Evolutionary conservation across 2,113 vertebrate genomes (phyloP).

Genomic region (Ailurus styani): DNA sequence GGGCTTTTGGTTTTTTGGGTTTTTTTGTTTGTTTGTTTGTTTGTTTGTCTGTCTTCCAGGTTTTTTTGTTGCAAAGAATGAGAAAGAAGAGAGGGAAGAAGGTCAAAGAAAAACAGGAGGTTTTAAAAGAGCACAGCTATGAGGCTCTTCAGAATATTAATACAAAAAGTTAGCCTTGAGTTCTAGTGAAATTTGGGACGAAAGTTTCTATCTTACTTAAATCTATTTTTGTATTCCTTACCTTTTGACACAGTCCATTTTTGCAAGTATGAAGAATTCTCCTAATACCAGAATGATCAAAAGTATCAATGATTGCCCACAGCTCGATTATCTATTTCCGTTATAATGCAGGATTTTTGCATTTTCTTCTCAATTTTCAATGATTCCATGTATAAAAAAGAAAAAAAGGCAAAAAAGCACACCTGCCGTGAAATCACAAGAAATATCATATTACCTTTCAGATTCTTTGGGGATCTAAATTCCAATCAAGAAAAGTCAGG

Average conservation of each 20-base stretch:
- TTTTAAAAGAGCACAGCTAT: not conserved
- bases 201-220: conserved; percentile 32
- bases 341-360: conserved; percentile 22
- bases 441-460: conserved; percentile 25
- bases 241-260: conserved; percentile 21
- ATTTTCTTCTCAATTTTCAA: conserved; percentile 48
- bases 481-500: conserved; percentile 36
- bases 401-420: not conserved
- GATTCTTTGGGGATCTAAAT: conserved; percentile 49
- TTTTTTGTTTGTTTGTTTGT: not conserved
- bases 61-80: not conserved
- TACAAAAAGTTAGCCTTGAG: not conserved
- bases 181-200: not conserved
- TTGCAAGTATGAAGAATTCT: not conserved
- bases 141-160: conserved; percentile 4
- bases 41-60: too few species aligned
- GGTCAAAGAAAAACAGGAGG: not conserved
- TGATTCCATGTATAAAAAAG: not conserved
- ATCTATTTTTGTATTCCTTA: not conserved
- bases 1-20: too few species aligned
- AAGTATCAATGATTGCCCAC: conserved; percentile 3
- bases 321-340: conserved; percentile 24
- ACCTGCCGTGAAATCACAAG: conserved; percentile 27
- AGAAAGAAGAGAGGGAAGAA: not conserved
- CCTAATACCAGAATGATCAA: conserved; percentile 44